Conservation (phyloP, 2,888 invertebrate species). For the Thysanoteuthis rhombus region DNA sequence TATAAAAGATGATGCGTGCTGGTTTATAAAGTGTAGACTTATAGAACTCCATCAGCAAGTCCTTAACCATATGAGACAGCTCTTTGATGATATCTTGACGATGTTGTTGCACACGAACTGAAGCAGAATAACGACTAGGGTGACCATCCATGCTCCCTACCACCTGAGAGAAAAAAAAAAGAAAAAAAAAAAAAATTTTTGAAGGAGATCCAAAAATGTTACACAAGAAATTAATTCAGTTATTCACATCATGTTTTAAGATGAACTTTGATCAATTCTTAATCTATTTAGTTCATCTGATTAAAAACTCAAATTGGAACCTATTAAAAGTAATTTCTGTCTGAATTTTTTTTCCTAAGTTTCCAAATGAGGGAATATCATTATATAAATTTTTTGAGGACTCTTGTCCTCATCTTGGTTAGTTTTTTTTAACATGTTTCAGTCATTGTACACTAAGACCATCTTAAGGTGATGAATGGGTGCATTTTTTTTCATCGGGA, state of each 20-base stretch:
- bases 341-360: no score
- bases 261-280: neutral
- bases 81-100: conserved; percentile 99
- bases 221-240: neutral
- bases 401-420: no score
- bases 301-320: no score
- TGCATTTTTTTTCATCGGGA: no score
- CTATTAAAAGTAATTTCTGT: no score
- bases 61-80: conserved; percentile 96
- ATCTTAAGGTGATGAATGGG: no score
- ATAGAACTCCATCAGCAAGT: conserved; percentile 98
- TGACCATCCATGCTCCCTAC: conserved; percentile 99
- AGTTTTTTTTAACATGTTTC: no score
- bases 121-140: conserved; percentile 97
- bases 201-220: neutral
- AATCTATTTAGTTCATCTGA: neutral
- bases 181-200: neutral
- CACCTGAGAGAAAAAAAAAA: no score
- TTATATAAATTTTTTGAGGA: no score
- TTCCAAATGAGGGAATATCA: no score
- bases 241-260: no score
- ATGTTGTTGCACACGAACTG: conserved; percentile 95
- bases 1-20: conserved; percentile 96
- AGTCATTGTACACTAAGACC: no score
- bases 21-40: conserved; percentile 99